phyloP scores from a whole-genome alignment of 2,113 vertebrate species.

The Setophaga kirtlandii region DNA sequence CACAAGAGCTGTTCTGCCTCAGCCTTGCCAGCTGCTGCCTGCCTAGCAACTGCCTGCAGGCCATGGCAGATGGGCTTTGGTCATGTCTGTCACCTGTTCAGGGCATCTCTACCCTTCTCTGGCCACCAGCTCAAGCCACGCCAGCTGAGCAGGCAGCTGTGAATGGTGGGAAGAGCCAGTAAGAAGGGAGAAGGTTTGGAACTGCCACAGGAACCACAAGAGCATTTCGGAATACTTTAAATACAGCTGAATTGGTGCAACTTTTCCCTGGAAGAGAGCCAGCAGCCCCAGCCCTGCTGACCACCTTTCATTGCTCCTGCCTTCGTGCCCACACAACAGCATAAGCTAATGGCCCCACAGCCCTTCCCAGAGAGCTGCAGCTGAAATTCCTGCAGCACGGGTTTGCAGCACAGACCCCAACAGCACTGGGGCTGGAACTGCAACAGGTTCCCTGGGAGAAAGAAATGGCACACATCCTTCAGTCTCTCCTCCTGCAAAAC shows the following conservation, averaged over 20 bases:
- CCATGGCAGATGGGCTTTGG: neutral
- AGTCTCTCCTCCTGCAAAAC: neutral
- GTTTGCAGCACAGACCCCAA: neutral
- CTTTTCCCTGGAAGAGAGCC: neutral
- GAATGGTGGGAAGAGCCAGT: neutral
- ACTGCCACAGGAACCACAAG: neutral
- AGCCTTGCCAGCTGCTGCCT: neutral
- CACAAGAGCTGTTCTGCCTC: neutral
- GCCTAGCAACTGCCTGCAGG: neutral
- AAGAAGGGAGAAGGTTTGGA: neutral
- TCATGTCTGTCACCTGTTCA: neutral
- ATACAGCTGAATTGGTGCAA: neutral
- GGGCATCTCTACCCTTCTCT: neutral
- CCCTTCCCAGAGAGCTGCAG: neutral
- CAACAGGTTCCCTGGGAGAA: neutral
- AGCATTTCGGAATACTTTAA: neutral
- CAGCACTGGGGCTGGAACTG: neutral
- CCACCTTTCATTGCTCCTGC: neutral
- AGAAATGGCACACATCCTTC: neutral
- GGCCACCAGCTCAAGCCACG: neutral
- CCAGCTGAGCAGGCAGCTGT: neutral
- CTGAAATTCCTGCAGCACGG: neutral
- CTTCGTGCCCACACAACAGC: fast-evolving
- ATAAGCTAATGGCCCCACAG: fast-evolving
- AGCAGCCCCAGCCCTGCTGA: neutral